Base-by-base conservation (phyloP, 37 sponge, comb jelly and placozoan genomes). In the Amphimedon queenslandica region DNA sequence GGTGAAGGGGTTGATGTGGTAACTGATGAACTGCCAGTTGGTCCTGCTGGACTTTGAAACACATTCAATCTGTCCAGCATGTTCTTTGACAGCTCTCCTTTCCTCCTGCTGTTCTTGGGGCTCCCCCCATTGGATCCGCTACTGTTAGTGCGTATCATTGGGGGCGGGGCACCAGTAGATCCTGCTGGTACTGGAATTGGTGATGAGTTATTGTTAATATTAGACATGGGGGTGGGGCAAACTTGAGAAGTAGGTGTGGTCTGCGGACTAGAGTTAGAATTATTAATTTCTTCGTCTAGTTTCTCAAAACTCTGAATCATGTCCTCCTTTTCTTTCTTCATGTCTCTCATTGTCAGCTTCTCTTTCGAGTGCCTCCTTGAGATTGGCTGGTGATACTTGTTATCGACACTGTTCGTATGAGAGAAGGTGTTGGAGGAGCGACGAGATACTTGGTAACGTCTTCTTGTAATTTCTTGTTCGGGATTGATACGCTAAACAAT, bases 331-430 rank as follows among this genome's bases (percentile, higher is more conserved):
- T 78, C 80, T 24, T 73, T 74, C 3, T 55, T 53, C 36, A 79
- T 79, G 74, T 85, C 79, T 1, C 78, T 72, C 25, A 72, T 27
- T 63, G 76, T 36, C 1, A 76, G 76, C 18, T 74, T 65, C 40
- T 85, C 85, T 73, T 73, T 85, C 4, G 85, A 85, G 1, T 73
- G 69, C 42, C 85, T 73, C 37, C 40, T 8, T 40, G 36, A 38
- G 1, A 25, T 37, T 40, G 20, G 5, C 47, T 27, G 66, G 43
- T 29, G 6, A 8, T 18, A 47, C 8, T 47, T 47, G 53, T 13
- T 13, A 47, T 47, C 53, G 13, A 47, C 13, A 18, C 13, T 47
- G 53, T 47, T 47, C 13, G 53, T 18, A 13, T 47, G 53, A 13
- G 13, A 18, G 13, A 18, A 13, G 32, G 33, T 23, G n/a, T 63